phyloP scores from a whole-genome alignment of 2,113 vertebrate genomes.

The Opisthocomus hoazin region DNA sequence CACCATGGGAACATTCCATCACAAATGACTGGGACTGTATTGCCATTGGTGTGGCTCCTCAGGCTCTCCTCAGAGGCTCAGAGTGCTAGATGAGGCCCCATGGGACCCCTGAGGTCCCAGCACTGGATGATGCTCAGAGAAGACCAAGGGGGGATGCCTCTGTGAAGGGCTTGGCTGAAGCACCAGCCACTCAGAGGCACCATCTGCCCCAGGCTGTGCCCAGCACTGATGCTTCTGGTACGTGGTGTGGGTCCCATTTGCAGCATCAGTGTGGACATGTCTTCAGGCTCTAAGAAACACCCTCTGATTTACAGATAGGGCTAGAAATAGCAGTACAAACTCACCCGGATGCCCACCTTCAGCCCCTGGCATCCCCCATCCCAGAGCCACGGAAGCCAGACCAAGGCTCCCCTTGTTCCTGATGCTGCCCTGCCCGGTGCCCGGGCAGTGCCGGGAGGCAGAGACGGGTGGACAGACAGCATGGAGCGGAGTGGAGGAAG shows the following conservation, averaged over 20 bases:
- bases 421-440: not conserved
- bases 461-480: not conserved
- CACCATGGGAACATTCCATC: not conserved
- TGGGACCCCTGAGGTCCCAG: fast-evolving
- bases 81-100: not conserved
- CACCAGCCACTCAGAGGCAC: not conserved
- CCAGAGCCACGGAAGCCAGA: fast-evolving
- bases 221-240: not conserved
- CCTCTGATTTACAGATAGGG: not conserved
- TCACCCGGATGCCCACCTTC: not conserved
- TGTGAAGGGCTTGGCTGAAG: not conserved
- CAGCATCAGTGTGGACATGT: not conserved
- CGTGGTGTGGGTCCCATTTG: fast-evolving
- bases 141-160: fast-evolving
- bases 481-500: not conserved
- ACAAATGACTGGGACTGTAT: not conserved
- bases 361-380: not conserved
- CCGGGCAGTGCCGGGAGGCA: not conserved
- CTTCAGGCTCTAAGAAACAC: not conserved
- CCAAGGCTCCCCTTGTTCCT: not conserved
- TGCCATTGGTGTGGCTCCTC: not conserved
- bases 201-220: not conserved
- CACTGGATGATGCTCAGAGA: not conserved
- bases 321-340: not conserved
- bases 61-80: not conserved